Evolutionary conservation across 2,888 invertebrate genomes (phyloP), one percentile per base, ranked within the genome.

Genomic region (Dicroscelio sp.): DNA sequence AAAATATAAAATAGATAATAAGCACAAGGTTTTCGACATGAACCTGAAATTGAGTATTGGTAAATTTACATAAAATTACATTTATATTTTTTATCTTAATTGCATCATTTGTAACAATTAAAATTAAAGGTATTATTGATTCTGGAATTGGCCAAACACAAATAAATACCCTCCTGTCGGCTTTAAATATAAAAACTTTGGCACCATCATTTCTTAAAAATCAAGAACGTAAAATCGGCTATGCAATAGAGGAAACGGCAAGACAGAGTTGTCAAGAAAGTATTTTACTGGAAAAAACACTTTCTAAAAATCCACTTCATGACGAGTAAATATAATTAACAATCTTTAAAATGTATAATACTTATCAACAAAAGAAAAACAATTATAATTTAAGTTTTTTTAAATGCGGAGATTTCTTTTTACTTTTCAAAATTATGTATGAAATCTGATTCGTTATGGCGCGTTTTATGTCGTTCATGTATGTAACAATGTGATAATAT

Each of bases 51-150:
- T 38, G 14, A 38, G 43, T 38, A 38, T 38, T 12, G 43, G 55
- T 30, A 33, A 10, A 20, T 55, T 17, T 55, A 12, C n/a, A 14
- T n/a, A n/a, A 55, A 55, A 55, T 55, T 20, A 17, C 27, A 82
- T 27, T 82, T 35, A 38, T 55, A 17, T 30, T 43, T 84, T 20
- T 25, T 80, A 12, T 82, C 75, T 58, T 52, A 69, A 27, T 4
- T 67, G 0, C 20, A 43, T 43, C n/a, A n/a, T n/a, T n/a, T n/a
- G n/a, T n/a, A n/a, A n/a, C n/a, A n/a, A n/a, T n/a, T n/a, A n/a
- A n/a, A n/a, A n/a, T n/a, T n/a, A n/a, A n/a, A 48, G 48, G 48
- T 4, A 48, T 48, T 48, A 14, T 48, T 48, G 48, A 48, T 48
- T 17, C 17, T 6, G 48, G 48, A 17, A 48, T 48, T 2, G 48